A percentile compares a stretch with the other conserved stretches of the same genome.
These are phyloP conservation scores for Holothuria leucospilota DNA, from an alignment of 53 echinoderm and acorn worm genomes.

Conservation along the genomic window DNA sequence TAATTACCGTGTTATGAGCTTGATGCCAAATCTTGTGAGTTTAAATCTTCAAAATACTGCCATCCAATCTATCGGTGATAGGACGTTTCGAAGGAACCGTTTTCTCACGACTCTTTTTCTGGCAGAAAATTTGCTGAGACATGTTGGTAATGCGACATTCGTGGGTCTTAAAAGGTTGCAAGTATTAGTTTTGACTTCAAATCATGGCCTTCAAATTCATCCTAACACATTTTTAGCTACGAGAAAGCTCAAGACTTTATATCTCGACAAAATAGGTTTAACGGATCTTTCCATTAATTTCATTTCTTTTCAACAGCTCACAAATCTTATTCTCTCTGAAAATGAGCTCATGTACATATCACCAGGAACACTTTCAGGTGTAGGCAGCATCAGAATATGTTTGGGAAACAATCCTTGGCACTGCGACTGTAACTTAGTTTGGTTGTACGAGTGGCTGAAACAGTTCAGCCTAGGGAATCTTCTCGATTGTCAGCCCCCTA, in stretches of 20 bases:
- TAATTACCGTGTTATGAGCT: conserved; percentile 44
- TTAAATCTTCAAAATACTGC: conserved; percentile 30
- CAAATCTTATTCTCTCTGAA: conserved; percentile 27
- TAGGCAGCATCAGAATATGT: conserved; percentile 43
- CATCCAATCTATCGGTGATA: conserved; percentile 27
- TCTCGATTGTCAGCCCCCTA: conserved; percentile 4
- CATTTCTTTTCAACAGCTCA: conserved; percentile 44
- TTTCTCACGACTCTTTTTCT: conserved; percentile 19
- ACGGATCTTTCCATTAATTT: conserved; percentile 33
- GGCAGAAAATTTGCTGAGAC: conserved; percentile 29
- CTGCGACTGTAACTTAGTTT: conserved; percentile 41
- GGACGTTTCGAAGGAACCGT: conserved; percentile 24
- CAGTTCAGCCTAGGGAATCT: conserved; percentile 41
- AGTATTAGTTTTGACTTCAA: conserved; percentile 13
- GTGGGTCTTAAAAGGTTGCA: conserved; percentile 34
- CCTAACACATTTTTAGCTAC: conserved; percentile 40
- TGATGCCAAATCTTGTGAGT: conserved; percentile 29
- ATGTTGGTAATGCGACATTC: conserved; percentile 35
- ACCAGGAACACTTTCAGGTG: conserved; percentile 38
- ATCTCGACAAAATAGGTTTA: conserved; percentile 27
- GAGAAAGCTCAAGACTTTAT: conserved; percentile 32
- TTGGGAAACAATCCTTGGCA: conserved; percentile 52
- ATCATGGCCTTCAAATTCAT: conserved; percentile 38
- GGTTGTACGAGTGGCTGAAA: conserved; percentile 40
- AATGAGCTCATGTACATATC: conserved; percentile 29